A percentile compares a stretch with the other conserved stretches of the same genome.
phyloP scores from a whole-genome alignment of 2,888 invertebrate genomes.

The Andrena praecox region DNA sequence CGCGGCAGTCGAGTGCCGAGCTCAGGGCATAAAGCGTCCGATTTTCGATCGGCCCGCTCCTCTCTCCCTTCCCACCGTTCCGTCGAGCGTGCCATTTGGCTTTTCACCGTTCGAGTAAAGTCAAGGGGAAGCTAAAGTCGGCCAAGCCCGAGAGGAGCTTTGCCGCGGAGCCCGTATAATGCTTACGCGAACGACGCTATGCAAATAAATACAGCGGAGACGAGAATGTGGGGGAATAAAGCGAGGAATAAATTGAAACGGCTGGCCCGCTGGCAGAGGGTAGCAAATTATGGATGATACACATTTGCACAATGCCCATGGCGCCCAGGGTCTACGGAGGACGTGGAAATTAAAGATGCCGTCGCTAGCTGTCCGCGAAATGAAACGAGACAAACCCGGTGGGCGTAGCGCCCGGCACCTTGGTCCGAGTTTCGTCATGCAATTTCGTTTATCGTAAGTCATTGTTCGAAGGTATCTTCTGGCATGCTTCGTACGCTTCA shows the following conservation, averaged over 20 bases:
- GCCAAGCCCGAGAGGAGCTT: constrained; percentile 30
- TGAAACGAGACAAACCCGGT: constrained; percentile 6
- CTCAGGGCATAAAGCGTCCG: constrained; percentile 38
- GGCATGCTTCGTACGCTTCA: too few relatives aligned
- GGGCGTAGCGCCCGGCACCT: too few relatives aligned
- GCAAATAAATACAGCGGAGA: constrained; percentile 59
- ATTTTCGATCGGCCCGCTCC: constrained; percentile 36
- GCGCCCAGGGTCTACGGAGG: background rate
- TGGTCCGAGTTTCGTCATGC: background rate
- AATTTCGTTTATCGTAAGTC: background rate
- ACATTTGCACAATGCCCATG: background rate
- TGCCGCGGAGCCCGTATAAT: constrained; percentile 39
- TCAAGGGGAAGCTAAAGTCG: constrained; percentile 39
- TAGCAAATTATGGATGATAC: constrained; percentile 47
- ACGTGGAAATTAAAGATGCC: constrained; percentile 34
- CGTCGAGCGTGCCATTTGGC: constrained; percentile 46
- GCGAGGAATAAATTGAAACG: constrained; percentile 53
- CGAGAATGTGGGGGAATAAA: constrained; percentile 29
- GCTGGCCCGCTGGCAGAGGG: constrained; percentile 7
- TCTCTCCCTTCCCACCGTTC: background rate
- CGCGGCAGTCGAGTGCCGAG: constrained; percentile 23
- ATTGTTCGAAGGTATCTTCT: too few relatives aligned
- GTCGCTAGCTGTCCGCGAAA: constrained; percentile 3
- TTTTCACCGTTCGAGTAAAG: constrained; percentile 46
- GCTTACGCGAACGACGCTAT: constrained; percentile 49